Evolutionary conservation across 1,140 invertebrate genomes (phyloP), one percentile per base, ranked within the genome.

Genomic region (Neocloeon triangulifer): DNA sequence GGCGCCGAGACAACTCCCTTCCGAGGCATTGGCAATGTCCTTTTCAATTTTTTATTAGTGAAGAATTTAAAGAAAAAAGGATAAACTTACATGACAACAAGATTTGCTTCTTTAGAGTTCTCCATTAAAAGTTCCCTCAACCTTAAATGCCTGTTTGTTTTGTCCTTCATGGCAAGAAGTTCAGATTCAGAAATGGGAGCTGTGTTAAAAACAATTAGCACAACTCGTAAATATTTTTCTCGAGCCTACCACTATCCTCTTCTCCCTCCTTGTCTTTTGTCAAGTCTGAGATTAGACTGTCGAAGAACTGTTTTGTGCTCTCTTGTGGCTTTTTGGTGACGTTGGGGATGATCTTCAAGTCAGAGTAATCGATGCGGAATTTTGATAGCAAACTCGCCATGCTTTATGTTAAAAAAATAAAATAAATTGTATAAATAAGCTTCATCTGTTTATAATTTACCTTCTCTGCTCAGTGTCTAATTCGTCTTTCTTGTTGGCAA

Each of bases 281-380:
- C 46, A 77, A 78, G 31, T 70, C 64, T 5, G 63, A 61, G 40
- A 84, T 76, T 1, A 84, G 62, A 13, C 64, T 62, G 32, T 81
- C 69, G 49, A 92, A 92, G 47, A 89, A 89, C 5, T 68, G 64
- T 15, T 69, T 64, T 0, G 76, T 76, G 15, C 59, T 55, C 7
- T 71, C 62, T 29, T 66, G 59, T 5, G 77, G 73, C 41, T 65
- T 65, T 42, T 72, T 76, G 1, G 68, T 79, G 19, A 85, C 71
- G 44, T 85, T 85, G 1, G 86, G 67, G 38, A 96, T 74, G 20
- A 96, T 69, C 42, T 73, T 80, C 33, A 96, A 56, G 37, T 89
- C 82, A 0, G 84, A 84, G 52, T 86, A 95, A 52, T 94, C 86
- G 42, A 97, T 96, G 28, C 91, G 66, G 55, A 97, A 96, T 59